Base-by-base conservation (phyloP, 2,797 vertebrate species). In the Sebastiscus albofasciatus region DNA sequence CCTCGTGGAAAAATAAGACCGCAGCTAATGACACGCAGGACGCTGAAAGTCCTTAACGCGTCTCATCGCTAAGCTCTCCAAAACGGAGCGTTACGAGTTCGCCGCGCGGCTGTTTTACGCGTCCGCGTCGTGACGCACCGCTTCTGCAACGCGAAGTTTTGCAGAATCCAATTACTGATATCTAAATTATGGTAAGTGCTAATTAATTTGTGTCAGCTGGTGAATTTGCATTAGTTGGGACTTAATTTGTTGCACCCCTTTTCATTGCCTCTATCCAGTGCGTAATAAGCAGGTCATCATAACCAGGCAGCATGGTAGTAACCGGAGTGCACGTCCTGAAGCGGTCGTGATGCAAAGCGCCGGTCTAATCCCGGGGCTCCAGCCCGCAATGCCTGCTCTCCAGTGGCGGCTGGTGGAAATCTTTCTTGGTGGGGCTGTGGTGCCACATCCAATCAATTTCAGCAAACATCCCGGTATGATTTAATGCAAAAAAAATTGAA, bases 261-360 rank as follows among this genome's bases (percentile, higher is more conserved):
- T 33, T 31, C 20, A 2, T 31, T 26, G n/a, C 24, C 24, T 39
- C 42, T 9, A 3, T n/a, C 29, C 24, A 5, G 62, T 49, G 64
- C 6, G 27, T 33, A 61, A 36, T 62, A 80, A 72, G 77, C 62
- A 80, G 73, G 72, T 64, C 42, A 42, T 72, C 61, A 24, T 75
- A 42, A 31, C 13, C 61, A 9, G 79, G 26, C 58, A 52, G 58
- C 62, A 93, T 92, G 91, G 75, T 72, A 80, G 13, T 14, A 59
- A 75, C 24, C 39, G 81, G 84, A 81, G 61, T 77, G 82, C 87
- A 61, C 84, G 70, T 87, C 67, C 55, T 65, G n/a, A 64, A 34
- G 87, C 80, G 82, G 80, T 84, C 92, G 88, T 90, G 83, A 93
- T 94, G 93, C 82, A 84, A 77, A 74, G 82, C 36, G 74, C 87